phyloP scores from a whole-genome alignment of 1,140 invertebrate species.

The Panagrolaimus sp. region DNA sequence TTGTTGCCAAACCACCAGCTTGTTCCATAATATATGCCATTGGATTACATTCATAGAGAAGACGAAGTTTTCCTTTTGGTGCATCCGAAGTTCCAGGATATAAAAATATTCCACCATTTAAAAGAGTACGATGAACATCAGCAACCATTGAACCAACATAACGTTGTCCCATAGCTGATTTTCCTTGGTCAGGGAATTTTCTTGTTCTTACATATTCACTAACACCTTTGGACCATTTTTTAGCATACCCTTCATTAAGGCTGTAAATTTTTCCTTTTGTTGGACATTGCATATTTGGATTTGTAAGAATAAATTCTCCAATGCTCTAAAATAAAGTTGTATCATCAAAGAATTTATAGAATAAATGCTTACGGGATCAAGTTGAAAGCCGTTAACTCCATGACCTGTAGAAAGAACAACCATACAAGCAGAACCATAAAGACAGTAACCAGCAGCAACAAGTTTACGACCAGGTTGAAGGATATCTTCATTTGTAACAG shows the following conservation, averaged over 20 bases:
- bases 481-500: conserved; percentile 68
- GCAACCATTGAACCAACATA: conserved; percentile 97
- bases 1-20: conserved; percentile 60
- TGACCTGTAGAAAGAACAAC: conserved; percentile 79
- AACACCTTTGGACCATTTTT: conserved; percentile 63
- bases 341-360: not conserved
- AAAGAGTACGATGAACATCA: conserved; percentile 53
- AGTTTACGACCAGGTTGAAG: conserved; percentile 77
- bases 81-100: conserved; percentile 86
- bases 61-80: conserved; percentile 90
- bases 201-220: conserved; percentile 75
- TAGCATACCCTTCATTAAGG: conserved; percentile 77
- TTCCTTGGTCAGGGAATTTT: conserved; percentile 76
- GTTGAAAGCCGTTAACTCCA: conserved; percentile 91
- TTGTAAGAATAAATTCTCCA: conserved; percentile 94
- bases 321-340: conserved; percentile 66
- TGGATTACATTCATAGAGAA: conserved; percentile 94
- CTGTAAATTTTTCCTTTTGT: conserved; percentile 86
- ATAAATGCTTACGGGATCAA: conserved; percentile 73
- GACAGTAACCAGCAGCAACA: conserved; percentile 84
- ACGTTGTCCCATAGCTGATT: conserved; percentile 81
- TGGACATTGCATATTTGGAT: conserved; percentile 78
- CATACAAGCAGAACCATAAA: conserved; percentile 95
- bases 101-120: conserved; percentile 79
- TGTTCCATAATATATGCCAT: conserved; percentile 86